Evolutionary conservation across 2,113 vertebrate genomes (phyloP).

Genomic region (Ceyx cyanopectus): DNA sequence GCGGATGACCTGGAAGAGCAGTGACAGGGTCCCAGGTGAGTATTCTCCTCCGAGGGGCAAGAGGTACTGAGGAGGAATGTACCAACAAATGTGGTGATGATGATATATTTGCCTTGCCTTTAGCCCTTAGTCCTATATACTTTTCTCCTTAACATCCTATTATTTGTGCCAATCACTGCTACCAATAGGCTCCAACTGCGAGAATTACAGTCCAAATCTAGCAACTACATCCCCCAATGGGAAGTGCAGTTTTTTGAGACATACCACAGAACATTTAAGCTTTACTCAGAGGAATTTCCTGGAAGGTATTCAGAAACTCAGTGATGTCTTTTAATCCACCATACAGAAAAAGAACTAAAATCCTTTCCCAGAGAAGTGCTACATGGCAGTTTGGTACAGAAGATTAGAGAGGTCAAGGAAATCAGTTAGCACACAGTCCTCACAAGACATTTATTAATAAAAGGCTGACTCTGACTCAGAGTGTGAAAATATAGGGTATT

Average conservation of each 20-base stretch:
- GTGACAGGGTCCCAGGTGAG: accelerated
- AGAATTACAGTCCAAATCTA: background rate
- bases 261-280: background rate
- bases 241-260: background rate
- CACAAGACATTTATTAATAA: background rate
- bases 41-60: background rate
- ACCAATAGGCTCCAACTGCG: background rate
- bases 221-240: background rate
- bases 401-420: background rate
- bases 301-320: background rate
- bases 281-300: background rate
- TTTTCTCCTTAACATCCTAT: background rate
- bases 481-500: background rate
- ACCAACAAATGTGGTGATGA: no score
- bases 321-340: background rate
- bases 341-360: background rate
- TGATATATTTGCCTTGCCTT: background rate
- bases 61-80: background rate
- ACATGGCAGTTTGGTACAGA: background rate
- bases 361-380: background rate
- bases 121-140: background rate
- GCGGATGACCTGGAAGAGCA: background rate
- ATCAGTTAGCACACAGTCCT: background rate
- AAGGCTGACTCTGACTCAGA: background rate
- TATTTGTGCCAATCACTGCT: background rate